Conservation (phyloP, 2,888 invertebrate species). For the Notodonta ziczac region DNA sequence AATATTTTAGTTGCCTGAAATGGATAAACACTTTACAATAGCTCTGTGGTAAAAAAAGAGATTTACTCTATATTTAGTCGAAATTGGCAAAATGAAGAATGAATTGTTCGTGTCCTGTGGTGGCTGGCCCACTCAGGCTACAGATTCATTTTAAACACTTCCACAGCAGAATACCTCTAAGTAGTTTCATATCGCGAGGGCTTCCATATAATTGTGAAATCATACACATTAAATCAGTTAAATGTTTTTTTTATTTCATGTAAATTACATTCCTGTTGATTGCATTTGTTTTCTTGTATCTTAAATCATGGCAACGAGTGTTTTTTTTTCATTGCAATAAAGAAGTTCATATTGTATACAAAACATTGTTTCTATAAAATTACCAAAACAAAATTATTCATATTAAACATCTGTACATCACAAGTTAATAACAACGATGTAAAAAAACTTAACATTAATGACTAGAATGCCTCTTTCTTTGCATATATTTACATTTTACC, state of each 20-base stretch:
- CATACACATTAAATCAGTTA: constrained; percentile 65
- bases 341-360: constrained; percentile 60
- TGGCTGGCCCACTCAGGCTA: too few relatives aligned
- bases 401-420: constrained; percentile 35
- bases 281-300: constrained; percentile 50
- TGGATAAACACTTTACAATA: not conserved
- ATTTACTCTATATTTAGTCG: too few relatives aligned
- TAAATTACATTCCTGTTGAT: constrained; percentile 74
- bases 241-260: constrained; percentile 62
- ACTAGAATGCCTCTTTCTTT: constrained; percentile 72
- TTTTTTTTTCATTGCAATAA: constrained; percentile 62
- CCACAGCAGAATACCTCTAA: not conserved
- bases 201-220: constrained; percentile 46
- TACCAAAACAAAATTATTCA: constrained; percentile 42
- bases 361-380: constrained; percentile 53
- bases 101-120: too few relatives aligned
- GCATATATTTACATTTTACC: constrained; percentile 39
- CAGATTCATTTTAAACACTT: not conserved
- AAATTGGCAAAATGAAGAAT: too few relatives aligned
- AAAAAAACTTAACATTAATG: constrained; percentile 66
- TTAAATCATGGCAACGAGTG: constrained; percentile 52
- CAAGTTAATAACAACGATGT: constrained; percentile 58
- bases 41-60: too few relatives aligned
- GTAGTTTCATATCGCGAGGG: constrained; percentile 22
- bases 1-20: not conserved